Evolutionary conservation across 2,797 vertebrate genomes (phyloP).

Genomic region (Mormyrus hasselquistii): DNA sequence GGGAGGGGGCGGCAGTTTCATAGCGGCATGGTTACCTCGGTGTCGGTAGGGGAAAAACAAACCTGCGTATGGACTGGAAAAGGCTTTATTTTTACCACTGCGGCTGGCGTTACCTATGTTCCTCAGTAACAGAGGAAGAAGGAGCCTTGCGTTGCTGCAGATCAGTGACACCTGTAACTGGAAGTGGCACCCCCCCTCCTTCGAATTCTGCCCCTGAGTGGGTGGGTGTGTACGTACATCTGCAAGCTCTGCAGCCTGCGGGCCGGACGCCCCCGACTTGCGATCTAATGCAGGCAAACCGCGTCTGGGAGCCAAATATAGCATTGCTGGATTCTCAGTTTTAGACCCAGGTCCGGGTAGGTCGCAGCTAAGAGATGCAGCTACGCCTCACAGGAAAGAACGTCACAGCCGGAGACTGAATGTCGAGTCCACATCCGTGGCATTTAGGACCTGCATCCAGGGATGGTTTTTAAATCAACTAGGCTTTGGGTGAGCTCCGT

Average conservation of each 20-base stretch:
- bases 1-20: neutral
- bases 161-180: neutral
- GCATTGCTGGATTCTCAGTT: neutral
- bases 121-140: neutral
- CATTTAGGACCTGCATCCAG: neutral
- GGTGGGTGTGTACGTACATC: neutral
- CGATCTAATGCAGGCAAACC: neutral
- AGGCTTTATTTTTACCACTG: neutral
- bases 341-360: neutral
- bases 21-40: neutral
- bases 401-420: neutral
- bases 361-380: neutral
- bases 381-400: neutral
- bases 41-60: neutral
- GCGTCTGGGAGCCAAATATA: neutral
- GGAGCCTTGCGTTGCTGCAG: neutral
- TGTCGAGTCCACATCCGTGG: neutral
- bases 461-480: neutral
- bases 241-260: neutral
- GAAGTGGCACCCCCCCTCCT: neutral
- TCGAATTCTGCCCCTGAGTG: neutral
- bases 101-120: neutral
- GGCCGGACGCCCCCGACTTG: neutral
- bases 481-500: neutral
- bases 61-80: neutral